A percentile compares a stretch with the other conserved stretches of the same genome.
These are phyloP conservation scores for Oligia strigilis DNA, from an alignment of 2,888 invertebrate genomes.

Conservation along the genomic window DNA sequence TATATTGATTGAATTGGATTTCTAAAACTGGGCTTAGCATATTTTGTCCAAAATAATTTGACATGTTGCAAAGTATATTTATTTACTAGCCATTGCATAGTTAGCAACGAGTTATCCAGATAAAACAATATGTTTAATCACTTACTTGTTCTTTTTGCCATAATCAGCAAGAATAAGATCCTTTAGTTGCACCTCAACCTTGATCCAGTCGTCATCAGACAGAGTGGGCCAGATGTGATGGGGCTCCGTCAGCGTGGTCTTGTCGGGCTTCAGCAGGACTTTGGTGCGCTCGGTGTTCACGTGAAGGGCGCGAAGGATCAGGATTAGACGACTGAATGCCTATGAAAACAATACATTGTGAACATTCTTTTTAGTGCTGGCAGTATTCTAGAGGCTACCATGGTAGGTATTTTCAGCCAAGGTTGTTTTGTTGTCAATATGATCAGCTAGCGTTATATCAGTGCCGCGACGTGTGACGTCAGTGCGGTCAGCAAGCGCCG, in stretches of 20 bases:
- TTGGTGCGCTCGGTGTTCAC: slow-evolving; percentile 99
- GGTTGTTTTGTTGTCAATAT: slow-evolving; percentile 33
- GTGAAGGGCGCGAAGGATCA: slow-evolving; percentile 98
- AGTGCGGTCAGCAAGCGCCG: slow-evolving; percentile 75
- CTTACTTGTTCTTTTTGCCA: slow-evolving; percentile 99
- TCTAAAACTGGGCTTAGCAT: not conserved
- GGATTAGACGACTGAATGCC: slow-evolving; percentile 98
- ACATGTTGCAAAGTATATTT: not conserved
- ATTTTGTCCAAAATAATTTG: not conserved
- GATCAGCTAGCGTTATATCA: slow-evolving; percentile 85
- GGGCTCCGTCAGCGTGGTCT: slow-evolving; percentile 99
- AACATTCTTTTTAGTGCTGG: not conserved
- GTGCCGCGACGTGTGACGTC: slow-evolving; percentile 62
- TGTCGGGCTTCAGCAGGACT: slow-evolving; percentile 99
- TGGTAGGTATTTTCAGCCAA: not conserved
- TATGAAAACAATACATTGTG: slow-evolving; percentile 67
- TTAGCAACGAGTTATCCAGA: not conserved
- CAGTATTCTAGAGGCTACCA: not conserved
- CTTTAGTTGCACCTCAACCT: slow-evolving; percentile 99
- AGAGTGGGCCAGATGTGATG: slow-evolving; percentile 99
- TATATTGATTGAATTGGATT: not conserved
- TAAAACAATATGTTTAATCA: not conserved
- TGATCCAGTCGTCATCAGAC: slow-evolving; percentile 99
- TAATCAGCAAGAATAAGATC: slow-evolving; percentile 99
- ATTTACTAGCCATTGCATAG: not conserved